Conservation (phyloP, 2,888 invertebrate species). For the Tipula unca region DNA sequence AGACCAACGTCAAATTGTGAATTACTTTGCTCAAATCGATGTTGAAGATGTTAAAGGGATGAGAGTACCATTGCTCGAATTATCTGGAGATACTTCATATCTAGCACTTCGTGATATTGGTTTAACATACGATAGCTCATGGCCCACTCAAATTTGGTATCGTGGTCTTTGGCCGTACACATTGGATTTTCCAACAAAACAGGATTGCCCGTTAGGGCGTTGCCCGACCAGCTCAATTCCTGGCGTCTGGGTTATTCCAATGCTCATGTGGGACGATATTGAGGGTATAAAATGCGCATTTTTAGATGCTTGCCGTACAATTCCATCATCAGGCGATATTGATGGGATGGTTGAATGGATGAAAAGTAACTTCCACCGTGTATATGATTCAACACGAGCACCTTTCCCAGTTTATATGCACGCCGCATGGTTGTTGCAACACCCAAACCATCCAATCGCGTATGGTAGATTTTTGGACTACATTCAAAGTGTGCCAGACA, state of each 20-base stretch:
- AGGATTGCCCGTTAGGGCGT: constrained; percentile 47
- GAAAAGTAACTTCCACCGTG: constrained; percentile 52
- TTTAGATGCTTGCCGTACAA: constrained; percentile 48
- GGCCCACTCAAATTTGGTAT: constrained; percentile 45
- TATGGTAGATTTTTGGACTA: constrained; percentile 49
- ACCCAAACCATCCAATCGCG: constrained; percentile 44
- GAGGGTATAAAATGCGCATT: constrained; percentile 45
- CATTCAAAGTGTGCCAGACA: constrained; percentile 46
- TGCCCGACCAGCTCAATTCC: constrained; percentile 46
- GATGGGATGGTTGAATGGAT: constrained; percentile 50
- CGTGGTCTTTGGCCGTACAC: constrained; percentile 55
- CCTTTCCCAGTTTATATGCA: constrained; percentile 61
- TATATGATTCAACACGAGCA: constrained; percentile 54
- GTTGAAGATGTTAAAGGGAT: constrained; percentile 42
- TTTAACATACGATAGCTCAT: constrained; percentile 49
- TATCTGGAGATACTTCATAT: constrained; percentile 48
- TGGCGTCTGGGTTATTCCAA: constrained; percentile 53
- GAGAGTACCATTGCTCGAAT: constrained; percentile 49
- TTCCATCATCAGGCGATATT: constrained; percentile 38
- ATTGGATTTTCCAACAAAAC: constrained; percentile 45
- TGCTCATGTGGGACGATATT: constrained; percentile 47
- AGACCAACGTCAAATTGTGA: constrained; percentile 47
- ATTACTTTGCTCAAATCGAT: constrained; percentile 43
- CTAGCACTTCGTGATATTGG: constrained; percentile 42
- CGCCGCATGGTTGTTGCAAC: constrained; percentile 51